These are phyloP conservation scores for Heliconius congener DNA, from an alignment of 1,140 invertebrate species.

Conservation along the genomic window DNA sequence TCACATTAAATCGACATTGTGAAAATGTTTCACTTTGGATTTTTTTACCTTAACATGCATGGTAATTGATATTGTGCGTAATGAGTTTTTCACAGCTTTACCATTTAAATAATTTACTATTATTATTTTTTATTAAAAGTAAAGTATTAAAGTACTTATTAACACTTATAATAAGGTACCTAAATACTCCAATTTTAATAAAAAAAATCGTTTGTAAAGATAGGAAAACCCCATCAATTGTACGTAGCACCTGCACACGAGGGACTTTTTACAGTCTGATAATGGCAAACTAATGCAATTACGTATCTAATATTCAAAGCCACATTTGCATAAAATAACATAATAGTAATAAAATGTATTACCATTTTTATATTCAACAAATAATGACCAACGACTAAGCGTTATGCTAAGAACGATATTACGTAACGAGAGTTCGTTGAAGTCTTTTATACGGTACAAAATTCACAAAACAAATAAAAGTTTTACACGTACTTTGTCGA, in stretches of 20 bases:
- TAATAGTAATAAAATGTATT: not conserved
- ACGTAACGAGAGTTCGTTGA: slow-evolving; percentile 29
- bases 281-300: not conserved
- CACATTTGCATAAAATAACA: not conserved
- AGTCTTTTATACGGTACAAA: slow-evolving; percentile 32
- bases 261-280: not conserved
- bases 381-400: not conserved
- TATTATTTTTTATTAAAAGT: too few relatives aligned
- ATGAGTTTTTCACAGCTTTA: too few relatives aligned
- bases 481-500: not conserved
- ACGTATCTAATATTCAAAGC: not conserved
- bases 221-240: too few relatives aligned
- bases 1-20: too few relatives aligned
- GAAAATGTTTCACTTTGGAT: too few relatives aligned
- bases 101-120: too few relatives aligned
- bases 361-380: not conserved
- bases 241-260: not conserved
- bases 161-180: too few relatives aligned
- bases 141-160: too few relatives aligned
- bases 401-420: not conserved
- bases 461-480: not conserved
- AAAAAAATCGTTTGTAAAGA: too few relatives aligned
- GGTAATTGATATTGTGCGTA: too few relatives aligned
- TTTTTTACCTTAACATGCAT: too few relatives aligned
- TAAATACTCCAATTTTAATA: too few relatives aligned